These are phyloP conservation scores for Tamandua tetradactyla DNA, from an alignment of 2,797 vertebrate genomes.

Conservation along the genomic window DNA sequence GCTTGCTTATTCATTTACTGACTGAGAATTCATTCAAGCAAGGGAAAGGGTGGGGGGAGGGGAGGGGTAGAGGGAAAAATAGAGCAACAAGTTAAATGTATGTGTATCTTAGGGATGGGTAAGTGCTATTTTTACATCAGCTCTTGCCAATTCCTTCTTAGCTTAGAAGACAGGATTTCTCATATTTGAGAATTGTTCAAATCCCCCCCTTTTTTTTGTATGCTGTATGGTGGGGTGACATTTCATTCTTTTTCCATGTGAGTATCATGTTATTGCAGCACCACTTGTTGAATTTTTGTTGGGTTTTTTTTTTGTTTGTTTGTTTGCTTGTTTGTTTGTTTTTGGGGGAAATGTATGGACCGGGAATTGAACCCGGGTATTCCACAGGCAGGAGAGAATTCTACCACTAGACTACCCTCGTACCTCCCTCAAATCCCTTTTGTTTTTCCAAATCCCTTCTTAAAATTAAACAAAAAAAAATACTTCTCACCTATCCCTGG, in stretches of 20 bases:
- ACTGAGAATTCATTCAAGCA: background rate
- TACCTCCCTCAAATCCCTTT: too few species aligned
- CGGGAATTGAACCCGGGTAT: too few species aligned
- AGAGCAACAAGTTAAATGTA: background rate
- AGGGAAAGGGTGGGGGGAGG: background rate
- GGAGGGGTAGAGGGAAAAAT: background rate
- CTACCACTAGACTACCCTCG: too few species aligned
- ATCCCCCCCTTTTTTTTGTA: background rate
- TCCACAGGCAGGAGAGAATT: too few species aligned
- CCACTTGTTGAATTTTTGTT: too few species aligned
- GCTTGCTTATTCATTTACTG: background rate
- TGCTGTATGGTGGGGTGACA: too few species aligned
- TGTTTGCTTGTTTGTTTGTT: too few species aligned
- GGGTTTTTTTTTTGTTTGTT: too few species aligned
- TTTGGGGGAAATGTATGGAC: too few species aligned
- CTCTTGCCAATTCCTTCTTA: background rate
- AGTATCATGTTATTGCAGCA: too few species aligned
- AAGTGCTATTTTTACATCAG: background rate
- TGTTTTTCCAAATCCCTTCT: too few species aligned
- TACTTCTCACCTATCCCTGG: background rate
- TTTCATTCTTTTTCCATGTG: too few species aligned
- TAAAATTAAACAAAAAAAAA: background rate
- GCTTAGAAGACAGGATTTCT: background rate
- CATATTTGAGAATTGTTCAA: background rate
- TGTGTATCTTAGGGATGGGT: background rate